These are phyloP conservation scores for Hermaeophaga mercurialis DNA, from an alignment of 2,888 invertebrate species.

Conservation along the genomic window DNA sequence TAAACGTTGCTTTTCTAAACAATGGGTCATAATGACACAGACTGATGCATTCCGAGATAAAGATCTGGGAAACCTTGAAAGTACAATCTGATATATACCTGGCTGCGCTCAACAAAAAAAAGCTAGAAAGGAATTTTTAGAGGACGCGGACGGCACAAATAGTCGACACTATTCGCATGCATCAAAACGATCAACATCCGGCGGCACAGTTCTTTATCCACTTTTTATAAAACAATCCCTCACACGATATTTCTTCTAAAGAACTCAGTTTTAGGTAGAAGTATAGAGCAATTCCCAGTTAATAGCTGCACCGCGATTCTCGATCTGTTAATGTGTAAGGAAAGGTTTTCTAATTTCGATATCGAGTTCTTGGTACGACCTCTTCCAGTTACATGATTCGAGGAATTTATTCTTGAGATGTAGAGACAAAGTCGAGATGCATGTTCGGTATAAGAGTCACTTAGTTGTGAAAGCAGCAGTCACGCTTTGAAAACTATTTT, in stretches of 20 bases:
- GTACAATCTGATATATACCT: constrained; percentile 36
- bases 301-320: no score
- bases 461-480: constrained; percentile 41
- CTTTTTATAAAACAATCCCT: no score
- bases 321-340: no score
- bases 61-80: constrained; percentile 35
- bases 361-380: constrained; percentile 19
- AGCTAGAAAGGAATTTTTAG: constrained; percentile 19
- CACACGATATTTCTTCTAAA: no score
- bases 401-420: constrained; percentile 30
- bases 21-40: constrained; percentile 52
- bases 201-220: no score
- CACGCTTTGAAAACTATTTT: constrained; percentile 45
- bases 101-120: constrained; percentile 26
- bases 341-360: constrained; percentile 17
- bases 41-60: constrained; percentile 48
- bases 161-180: no score
- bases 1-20: constrained; percentile 47
- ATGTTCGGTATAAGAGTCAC: constrained; percentile 36
- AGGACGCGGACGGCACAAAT: neutral
- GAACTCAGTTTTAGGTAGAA: no score
- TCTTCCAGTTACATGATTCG: constrained; percentile 29
- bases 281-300: no score
- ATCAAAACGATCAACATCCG: no score
- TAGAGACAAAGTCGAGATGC: constrained; percentile 35